Evolutionary conservation across 2,888 invertebrate genomes (phyloP), one percentile per base, ranked within the genome.

Genomic region (Synanthedon myopaeformis): DNA sequence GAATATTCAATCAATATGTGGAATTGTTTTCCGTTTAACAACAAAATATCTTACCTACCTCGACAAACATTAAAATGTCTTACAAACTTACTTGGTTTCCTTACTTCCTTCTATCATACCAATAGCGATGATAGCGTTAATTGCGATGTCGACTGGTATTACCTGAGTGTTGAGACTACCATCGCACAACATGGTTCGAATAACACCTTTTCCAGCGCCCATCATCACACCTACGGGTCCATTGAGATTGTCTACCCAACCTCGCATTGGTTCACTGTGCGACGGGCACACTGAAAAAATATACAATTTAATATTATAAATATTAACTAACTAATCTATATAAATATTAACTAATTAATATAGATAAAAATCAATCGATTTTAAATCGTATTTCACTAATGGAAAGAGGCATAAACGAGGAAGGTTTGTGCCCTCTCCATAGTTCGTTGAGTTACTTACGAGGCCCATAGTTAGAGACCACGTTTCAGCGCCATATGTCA

Each of bases 181-280:
- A 59, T 93, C 91, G 59, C 93, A 94, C 59, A 94, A 89, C 93
- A 97, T 93, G 5, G 94, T 93, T 41, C 96, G 89, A 58, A 97
- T 91, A 11, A 96, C 94, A 3, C 96, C 96, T 74, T 96, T 96
- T 1, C 94, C 94, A 3, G 92, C 94, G 1, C 91, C 95, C 1
- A 94, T 89, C 80, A 96, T 88, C 1, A 95, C 82, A 0, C 96
- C 96, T 53, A 94, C 92, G 0, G 96, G 96, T 0, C 97, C 97
- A 75, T 97, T 97, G 42, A 96, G 88, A 74, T 91, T 97, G 76
- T 97, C 97, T 59, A 97, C 95, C 97, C 97, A 97, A 4, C 97
- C 97, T 13, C 91, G 90, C 10, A 92, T 56, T 0, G 95, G 95
- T 61, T 95, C 94, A 50, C 69, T 67, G 35, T 82, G 78, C 8